Conservation (phyloP, 2,888 invertebrate genomes). For the Agriopis aurantiaria region DNA sequence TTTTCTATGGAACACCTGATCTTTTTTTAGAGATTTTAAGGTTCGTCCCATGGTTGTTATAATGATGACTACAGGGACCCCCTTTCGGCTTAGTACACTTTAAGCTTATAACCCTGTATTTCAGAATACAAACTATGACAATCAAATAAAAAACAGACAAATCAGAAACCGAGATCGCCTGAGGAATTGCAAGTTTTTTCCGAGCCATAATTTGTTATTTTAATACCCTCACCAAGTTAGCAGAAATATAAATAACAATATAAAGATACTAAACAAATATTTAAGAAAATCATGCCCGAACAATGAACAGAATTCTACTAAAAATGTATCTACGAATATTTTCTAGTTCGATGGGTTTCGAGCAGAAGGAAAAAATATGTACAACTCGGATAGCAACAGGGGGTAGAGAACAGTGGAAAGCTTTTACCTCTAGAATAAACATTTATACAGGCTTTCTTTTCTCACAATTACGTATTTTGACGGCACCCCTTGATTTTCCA, state of each 20-base stretch:
- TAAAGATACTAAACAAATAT: background rate
- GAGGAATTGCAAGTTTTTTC: background rate
- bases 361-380: conserved; percentile 26
- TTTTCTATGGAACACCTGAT: too few species aligned
- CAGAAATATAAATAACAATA: background rate
- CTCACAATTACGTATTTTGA: conserved; percentile 22
- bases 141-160: background rate
- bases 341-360: conserved; percentile 18
- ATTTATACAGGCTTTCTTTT: conserved; percentile 19
- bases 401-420: conserved; percentile 40
- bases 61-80: too few species aligned
- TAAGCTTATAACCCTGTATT: too few species aligned
- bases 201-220: background rate
- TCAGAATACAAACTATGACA: too few species aligned
- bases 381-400: conserved; percentile 29
- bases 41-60: too few species aligned
- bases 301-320: background rate
- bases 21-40: too few species aligned
- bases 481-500: conserved; percentile 7
- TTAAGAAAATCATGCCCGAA: background rate
- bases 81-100: too few species aligned
- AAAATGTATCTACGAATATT: background rate
- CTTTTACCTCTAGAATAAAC: conserved; percentile 39
- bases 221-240: background rate
- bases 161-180: background rate